Evolutionary conservation across 2,113 vertebrate species (phyloP).

Genomic region (Panthera uncia): DNA sequence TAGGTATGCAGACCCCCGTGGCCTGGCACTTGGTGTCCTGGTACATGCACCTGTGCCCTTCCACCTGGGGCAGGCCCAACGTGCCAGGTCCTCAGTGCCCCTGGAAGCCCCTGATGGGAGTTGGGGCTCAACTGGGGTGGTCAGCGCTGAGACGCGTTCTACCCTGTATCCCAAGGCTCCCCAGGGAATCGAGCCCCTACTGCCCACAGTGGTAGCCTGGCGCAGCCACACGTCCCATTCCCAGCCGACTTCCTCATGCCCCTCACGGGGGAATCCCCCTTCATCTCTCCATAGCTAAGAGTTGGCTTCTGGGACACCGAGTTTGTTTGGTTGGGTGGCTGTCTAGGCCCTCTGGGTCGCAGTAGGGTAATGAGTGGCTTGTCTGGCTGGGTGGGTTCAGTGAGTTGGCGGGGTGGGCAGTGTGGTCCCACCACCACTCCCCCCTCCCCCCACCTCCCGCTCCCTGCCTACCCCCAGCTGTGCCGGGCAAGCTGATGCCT

Average conservation of each 20-base stretch:
- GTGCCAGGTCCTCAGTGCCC: too few relatives aligned
- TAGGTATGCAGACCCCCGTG: not conserved
- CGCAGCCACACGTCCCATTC: too few relatives aligned
- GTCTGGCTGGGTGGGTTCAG: not conserved
- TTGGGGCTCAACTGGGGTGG: not conserved
- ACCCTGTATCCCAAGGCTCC: not conserved
- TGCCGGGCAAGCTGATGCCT: not conserved
- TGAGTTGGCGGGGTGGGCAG: accelerated
- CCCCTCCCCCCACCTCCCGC: too few relatives aligned
- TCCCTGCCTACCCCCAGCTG: accelerated
- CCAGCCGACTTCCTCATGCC: not conserved
- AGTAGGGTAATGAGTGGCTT: not conserved
- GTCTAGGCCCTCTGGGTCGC: not conserved
- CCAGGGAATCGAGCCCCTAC: too few relatives aligned
- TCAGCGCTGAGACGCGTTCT: too few relatives aligned
- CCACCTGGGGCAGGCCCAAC: not conserved
- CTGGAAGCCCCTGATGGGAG: not conserved
- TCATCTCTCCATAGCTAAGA: not conserved
- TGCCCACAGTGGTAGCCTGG: not conserved
- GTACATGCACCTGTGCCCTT: not conserved
- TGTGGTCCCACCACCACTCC: too few relatives aligned
- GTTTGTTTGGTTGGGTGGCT: not conserved
- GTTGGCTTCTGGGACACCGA: not conserved
- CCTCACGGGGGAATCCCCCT: not conserved
- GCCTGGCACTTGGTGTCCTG: not conserved